These are phyloP conservation scores for Zootermopsis nevadensis DNA, from an alignment of 2,888 invertebrate genomes.

Conservation along the genomic window DNA sequence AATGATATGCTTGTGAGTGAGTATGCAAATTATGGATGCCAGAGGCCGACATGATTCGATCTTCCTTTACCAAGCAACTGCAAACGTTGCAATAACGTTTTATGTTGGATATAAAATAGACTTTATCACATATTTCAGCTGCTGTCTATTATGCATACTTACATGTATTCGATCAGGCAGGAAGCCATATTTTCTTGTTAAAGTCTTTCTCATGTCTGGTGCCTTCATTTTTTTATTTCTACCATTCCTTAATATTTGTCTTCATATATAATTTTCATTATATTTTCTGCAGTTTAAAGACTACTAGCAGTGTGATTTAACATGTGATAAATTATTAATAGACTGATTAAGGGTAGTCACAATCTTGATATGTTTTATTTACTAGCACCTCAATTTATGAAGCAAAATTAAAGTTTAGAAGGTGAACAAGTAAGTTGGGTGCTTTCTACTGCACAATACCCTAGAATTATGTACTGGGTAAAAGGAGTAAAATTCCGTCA, in stretches of 20 bases:
- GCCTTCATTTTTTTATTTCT: too few species aligned
- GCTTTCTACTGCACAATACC: too few species aligned
- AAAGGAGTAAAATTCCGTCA: too few species aligned
- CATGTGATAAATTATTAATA: not conserved
- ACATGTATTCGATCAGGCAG: not conserved
- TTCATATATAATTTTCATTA: not conserved
- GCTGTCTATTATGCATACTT: not conserved
- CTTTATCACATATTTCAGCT: conserved; percentile 20
- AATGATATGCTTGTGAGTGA: conserved; percentile 33
- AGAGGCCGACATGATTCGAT: not conserved
- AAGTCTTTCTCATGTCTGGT: not conserved
- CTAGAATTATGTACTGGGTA: not conserved
- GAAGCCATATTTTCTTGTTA: conserved; percentile 19
- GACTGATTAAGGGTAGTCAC: not conserved
- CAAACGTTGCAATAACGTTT: not conserved
- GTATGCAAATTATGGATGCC: conserved; percentile 34
- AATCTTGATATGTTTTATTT: not conserved
- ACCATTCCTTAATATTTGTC: not conserved
- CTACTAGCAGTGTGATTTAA: not conserved
- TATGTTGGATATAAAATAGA: not conserved
- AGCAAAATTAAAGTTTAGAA: not conserved
- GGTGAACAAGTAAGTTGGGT: too few species aligned
- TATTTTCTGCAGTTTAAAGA: not conserved
- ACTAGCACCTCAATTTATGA: not conserved
- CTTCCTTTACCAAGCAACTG: not conserved